Conservation (phyloP, 1,140 invertebrate genomes). For the Dreissena rostriformis region DNA sequence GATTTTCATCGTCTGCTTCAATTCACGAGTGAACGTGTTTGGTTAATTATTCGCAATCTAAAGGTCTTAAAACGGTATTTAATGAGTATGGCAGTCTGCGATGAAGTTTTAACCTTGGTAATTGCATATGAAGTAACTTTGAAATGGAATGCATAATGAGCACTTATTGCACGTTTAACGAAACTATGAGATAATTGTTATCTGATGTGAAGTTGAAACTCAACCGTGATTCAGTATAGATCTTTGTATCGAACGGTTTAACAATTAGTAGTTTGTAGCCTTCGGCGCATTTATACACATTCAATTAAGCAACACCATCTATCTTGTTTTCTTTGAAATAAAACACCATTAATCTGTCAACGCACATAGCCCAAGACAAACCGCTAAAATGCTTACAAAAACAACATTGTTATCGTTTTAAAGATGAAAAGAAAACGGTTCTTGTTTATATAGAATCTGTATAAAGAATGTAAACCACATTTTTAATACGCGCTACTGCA, state of each 20-base stretch:
- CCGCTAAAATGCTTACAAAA: neutral
- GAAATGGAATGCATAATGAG: neutral
- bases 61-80: neutral
- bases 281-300: neutral
- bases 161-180: neutral
- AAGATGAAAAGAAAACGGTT: neutral
- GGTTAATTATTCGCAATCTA: neutral
- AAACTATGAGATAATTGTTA: neutral
- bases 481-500: neutral
- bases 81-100: neutral
- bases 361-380: neutral
- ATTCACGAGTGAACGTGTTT: neutral
- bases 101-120: neutral
- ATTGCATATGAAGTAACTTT: neutral
- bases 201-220: neutral
- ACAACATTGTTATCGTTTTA: neutral
- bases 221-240: neutral
- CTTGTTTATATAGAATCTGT: neutral
- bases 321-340: slow-evolving; percentile 4
- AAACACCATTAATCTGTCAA: neutral
- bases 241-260: neutral
- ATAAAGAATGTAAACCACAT: neutral
- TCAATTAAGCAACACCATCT: neutral
- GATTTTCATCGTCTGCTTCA: neutral
- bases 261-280: neutral